A percentile compares a stretch with the other conserved stretches of the same genome.
These are phyloP conservation scores for Rotaria sp. DNA, from an alignment of 2,888 invertebrate species.

Conservation along the genomic window DNA sequence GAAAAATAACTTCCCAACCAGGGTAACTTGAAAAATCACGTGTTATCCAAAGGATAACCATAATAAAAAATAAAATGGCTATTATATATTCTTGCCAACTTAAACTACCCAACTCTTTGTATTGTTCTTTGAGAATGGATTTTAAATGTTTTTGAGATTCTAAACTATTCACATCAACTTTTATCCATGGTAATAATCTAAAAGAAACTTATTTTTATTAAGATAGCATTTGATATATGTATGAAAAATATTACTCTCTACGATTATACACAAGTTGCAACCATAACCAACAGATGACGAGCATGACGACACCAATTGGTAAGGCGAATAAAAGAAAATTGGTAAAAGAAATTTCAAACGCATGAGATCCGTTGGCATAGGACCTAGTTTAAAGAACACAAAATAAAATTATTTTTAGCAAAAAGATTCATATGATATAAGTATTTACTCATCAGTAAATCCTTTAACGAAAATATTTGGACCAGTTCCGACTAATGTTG, in stretches of 20 bases:
- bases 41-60: neutral
- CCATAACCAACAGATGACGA: neutral
- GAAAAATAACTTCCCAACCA: neutral
- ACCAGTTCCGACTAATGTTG: conserved; percentile 37
- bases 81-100: neutral
- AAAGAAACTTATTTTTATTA: neutral
- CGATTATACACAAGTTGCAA: neutral
- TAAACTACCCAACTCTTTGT: conserved; percentile 53
- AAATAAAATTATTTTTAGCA: neutral
- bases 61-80: neutral
- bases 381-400: neutral
- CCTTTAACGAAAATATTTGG: conserved; percentile 40
- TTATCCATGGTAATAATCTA: conserved; percentile 1
- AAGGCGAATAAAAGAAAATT: conserved; percentile 18
- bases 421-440: neutral
- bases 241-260: neutral
- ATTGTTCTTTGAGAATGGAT: conserved; percentile 5
- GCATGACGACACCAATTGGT: neutral
- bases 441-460: conserved; percentile 44
- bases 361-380: neutral
- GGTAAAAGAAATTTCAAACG: neutral
- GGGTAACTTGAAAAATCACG: neutral
- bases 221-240: neutral
- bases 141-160: conserved; percentile 1
- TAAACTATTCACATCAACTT: neutral